Percentiles rank a stretch among this genome's conserved stretches.
phyloP scores from a whole-genome alignment of 2,888 invertebrate genomes.

The Dendrolimus pini region DNA sequence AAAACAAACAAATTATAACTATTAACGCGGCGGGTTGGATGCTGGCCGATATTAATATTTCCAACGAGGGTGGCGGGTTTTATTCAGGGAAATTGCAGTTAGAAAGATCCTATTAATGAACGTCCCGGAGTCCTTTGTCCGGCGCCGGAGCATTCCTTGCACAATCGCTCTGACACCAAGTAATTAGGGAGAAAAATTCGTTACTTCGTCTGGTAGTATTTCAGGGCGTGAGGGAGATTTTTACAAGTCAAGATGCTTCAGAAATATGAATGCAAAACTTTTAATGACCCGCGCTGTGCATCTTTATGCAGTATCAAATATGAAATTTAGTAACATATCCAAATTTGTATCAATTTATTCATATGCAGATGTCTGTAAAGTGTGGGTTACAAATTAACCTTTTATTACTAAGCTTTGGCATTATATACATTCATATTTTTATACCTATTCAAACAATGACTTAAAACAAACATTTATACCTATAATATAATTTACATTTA shows the following conservation, averaged over 20 bases:
- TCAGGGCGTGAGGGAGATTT: slow-evolving; percentile 40
- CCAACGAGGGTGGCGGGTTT: slow-evolving; percentile 50
- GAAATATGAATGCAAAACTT: background rate
- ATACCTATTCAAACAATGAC: too few relatives aligned
- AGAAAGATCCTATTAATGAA: slow-evolving; percentile 76
- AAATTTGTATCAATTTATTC: slow-evolving; percentile 1
- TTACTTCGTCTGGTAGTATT: slow-evolving; percentile 55
- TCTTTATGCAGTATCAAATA: slow-evolving; percentile 3
- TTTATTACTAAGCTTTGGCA: too few relatives aligned
- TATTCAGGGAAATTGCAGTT: slow-evolving; percentile 73
- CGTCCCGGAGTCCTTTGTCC: slow-evolving; percentile 67
- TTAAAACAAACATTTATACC: too few relatives aligned
- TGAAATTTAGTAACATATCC: slow-evolving; percentile 3
- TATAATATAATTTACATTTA: too few relatives aligned
- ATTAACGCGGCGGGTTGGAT: slow-evolving; percentile 54
- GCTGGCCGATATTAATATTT: slow-evolving; percentile 69
- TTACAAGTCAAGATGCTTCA: slow-evolving; percentile 17
- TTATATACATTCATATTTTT: too few relatives aligned
- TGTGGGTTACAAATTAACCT: background rate
- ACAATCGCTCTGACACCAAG: slow-evolving; percentile 72
- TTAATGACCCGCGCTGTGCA: background rate
- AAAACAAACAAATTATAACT: slow-evolving; percentile 61
- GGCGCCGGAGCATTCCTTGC: slow-evolving; percentile 62
- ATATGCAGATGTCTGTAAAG: background rate
- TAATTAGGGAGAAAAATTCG: slow-evolving; percentile 75